phyloP scores from a whole-genome alignment of 92 coral and sea anemone genomes.

The Epizoanthus illoricatus region DNA sequence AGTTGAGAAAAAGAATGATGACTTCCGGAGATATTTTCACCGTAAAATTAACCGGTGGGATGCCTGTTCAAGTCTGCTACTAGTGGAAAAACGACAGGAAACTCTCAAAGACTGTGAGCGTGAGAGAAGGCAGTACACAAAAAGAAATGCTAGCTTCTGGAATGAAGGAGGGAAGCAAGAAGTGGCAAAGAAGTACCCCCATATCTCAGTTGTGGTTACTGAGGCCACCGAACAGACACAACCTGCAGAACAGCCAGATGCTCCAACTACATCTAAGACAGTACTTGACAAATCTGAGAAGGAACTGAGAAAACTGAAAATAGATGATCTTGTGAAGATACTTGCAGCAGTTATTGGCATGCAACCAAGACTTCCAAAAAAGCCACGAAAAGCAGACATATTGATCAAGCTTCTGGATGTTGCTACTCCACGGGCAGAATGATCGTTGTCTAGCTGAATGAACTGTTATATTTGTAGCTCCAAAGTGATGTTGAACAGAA shows the following conservation, averaged over 20 bases:
- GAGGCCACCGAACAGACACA: too few species aligned
- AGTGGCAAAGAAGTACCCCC: slow-evolving; percentile 21
- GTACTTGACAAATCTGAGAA: too few species aligned
- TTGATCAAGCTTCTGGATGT: slow-evolving; percentile 22
- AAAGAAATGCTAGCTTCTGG: slow-evolving; percentile 27
- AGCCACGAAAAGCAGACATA: slow-evolving; percentile 24
- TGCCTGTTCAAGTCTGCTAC: slow-evolving; percentile 25
- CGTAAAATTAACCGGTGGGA: slow-evolving; percentile 25
- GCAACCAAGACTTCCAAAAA: background rate
- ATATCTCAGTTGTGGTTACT: background rate
- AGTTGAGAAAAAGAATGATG: slow-evolving; percentile 34
- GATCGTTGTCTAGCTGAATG: background rate
- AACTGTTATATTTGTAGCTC: too few species aligned
- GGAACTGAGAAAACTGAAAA: too few species aligned
- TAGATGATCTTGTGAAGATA: too few species aligned
- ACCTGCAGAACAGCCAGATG: too few species aligned
- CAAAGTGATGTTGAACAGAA: too few species aligned
- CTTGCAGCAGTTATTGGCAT: too few species aligned
- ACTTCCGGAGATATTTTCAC: slow-evolving; percentile 18
- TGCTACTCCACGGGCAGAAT: slow-evolving; percentile 25
- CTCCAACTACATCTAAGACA: too few species aligned
- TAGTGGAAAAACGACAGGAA: slow-evolving; percentile 31
- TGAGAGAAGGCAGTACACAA: slow-evolving; percentile 3
- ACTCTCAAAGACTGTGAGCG: background rate
- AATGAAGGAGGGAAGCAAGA: slow-evolving; percentile 22